These are phyloP conservation scores for Pseudobourletiella spinata DNA, from an alignment of 1,140 invertebrate species.

Conservation along the genomic window DNA sequence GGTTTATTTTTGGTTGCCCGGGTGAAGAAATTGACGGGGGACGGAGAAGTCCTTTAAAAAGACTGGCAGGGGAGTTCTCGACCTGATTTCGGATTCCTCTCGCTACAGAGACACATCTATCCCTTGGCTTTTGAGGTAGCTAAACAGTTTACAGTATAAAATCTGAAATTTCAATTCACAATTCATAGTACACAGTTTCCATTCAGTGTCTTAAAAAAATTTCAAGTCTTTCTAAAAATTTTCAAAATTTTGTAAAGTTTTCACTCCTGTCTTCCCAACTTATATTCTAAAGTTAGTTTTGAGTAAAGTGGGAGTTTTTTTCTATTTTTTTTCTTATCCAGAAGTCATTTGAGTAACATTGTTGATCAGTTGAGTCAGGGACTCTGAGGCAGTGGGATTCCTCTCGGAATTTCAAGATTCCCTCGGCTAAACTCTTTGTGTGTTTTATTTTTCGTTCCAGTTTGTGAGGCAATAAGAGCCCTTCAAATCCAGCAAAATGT, in stretches of 20 bases:
- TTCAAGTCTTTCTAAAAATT: background rate
- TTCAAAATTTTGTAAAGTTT: slow-evolving; percentile 1
- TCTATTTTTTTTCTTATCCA: background rate
- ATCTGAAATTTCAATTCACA: too few species aligned
- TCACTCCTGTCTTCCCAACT: background rate
- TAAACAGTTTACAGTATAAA: slow-evolving; percentile 6
- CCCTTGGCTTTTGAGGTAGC: slow-evolving; percentile 31
- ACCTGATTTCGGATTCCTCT: slow-evolving; percentile 35
- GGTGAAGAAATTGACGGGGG: slow-evolving; percentile 30
- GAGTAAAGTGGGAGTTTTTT: background rate
- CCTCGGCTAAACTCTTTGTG: background rate
- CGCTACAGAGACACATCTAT: slow-evolving; percentile 30
- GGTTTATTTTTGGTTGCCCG: slow-evolving; percentile 36
- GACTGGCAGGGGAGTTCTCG: slow-evolving; percentile 14
- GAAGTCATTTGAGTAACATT: background rate
- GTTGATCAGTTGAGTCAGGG: background rate
- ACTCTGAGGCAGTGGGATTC: background rate
- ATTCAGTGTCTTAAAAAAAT: background rate
- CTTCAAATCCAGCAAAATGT: slow-evolving; percentile 49
- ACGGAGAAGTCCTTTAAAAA: slow-evolving; percentile 28
- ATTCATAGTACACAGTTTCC: background rate
- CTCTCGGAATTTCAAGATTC: background rate
- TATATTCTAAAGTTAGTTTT: background rate
- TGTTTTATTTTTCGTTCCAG: slow-evolving; percentile 16
- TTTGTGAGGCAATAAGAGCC: slow-evolving; percentile 27